Conservation (phyloP, 2,797 vertebrate species). For the Synanceia verrucosa region DNA sequence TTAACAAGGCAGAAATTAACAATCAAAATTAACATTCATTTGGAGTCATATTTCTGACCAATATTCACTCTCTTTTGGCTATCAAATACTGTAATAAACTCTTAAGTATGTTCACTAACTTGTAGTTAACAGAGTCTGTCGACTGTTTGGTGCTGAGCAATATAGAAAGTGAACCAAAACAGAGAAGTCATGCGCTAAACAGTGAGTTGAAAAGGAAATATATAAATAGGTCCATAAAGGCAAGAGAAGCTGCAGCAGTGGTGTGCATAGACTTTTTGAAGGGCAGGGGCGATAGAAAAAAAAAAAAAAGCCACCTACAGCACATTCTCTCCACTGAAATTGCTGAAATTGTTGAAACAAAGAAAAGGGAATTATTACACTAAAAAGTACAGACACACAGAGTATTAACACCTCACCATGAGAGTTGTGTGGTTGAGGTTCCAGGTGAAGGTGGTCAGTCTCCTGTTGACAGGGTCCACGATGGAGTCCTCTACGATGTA, state of each 20-base stretch:
- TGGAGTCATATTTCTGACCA: background rate
- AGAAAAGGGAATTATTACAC: background rate
- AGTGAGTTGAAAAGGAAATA: background rate
- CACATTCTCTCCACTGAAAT: too few species aligned
- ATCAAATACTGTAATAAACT: background rate
- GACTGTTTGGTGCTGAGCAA: background rate
- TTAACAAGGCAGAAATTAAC: too few species aligned
- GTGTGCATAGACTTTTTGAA: too few species aligned
- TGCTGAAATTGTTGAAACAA: too few species aligned
- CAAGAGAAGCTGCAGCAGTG: background rate
- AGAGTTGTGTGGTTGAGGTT: constrained; percentile 95
- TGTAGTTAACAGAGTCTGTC: background rate
- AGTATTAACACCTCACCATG: constrained; percentile 84
- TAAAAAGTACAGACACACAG: background rate
- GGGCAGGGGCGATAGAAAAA: too few species aligned
- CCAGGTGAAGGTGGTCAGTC: constrained; percentile 94
- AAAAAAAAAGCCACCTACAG: too few species aligned
- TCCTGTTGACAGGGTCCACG: constrained; percentile 89
- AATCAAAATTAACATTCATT: too few species aligned
- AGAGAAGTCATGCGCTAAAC: background rate
- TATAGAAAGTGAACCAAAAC: background rate
- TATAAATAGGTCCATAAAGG: background rate
- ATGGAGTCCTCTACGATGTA: constrained; percentile 97
- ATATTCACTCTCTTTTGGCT: background rate
- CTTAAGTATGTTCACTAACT: background rate